Evolutionary conservation across 2,888 invertebrate species (phyloP).

Genomic region (Tipula lateralis): DNA sequence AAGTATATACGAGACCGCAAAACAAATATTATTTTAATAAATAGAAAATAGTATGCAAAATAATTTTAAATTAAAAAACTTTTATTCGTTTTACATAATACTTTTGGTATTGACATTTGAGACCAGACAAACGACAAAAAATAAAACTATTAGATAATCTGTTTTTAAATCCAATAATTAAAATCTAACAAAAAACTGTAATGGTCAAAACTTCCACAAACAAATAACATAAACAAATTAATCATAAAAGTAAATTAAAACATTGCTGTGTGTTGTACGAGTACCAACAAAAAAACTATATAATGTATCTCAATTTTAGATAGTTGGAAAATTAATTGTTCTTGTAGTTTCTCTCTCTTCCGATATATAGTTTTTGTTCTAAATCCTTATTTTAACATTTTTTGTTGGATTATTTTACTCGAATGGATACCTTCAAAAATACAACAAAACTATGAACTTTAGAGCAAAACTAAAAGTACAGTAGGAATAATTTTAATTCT

Average conservation of each 20-base stretch:
- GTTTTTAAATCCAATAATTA: background rate
- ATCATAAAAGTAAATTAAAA: background rate
- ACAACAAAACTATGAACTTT: background rate
- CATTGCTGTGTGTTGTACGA: background rate
- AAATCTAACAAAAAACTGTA: background rate
- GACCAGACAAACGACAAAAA: background rate
- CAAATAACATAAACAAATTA: background rate
- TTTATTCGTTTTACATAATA: background rate
- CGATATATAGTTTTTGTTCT: background rate
- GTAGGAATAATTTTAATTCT: background rate
- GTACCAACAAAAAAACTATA: background rate
- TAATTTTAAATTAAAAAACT: background rate
- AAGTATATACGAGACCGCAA: background rate
- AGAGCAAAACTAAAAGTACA: background rate
- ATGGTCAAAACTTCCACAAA: background rate
- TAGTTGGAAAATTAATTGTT: background rate
- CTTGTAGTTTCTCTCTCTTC: background rate
- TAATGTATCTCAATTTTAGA: background rate
- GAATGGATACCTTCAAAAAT: background rate
- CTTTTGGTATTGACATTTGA: slow-evolving; percentile 12
- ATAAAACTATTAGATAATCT: background rate
- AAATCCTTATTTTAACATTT: background rate
- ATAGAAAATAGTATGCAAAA: background rate
- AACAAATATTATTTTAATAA: no score
- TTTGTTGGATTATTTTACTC: slow-evolving; percentile 11